phyloP scores from a whole-genome alignment of 2,113 vertebrate genomes.

The Terrapene triunguis region DNA sequence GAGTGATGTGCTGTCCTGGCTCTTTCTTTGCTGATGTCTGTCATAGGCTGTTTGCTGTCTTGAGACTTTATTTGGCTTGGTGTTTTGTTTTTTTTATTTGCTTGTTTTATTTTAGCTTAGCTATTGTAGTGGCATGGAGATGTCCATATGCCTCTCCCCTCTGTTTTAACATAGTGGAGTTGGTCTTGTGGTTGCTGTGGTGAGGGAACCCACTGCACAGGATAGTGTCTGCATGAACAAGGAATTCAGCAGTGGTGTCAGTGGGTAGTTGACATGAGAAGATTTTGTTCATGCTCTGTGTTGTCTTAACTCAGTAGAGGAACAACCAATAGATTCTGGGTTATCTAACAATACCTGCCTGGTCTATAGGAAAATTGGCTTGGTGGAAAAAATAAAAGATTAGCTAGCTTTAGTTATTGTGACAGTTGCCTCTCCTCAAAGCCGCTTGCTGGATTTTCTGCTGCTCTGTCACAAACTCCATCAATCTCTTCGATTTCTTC shows the following conservation, averaged over 20 bases:
- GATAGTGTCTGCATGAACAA: accelerated
- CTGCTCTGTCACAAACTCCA: slow-evolving; percentile 69
- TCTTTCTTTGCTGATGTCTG: background rate
- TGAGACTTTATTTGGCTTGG: background rate
- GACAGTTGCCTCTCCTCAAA: slow-evolving; percentile 50
- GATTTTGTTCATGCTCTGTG: background rate
- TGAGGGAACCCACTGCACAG: background rate
- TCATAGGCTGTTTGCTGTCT: background rate
- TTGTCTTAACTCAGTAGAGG: background rate
- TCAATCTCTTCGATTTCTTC: slow-evolving; percentile 83
- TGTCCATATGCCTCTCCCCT: background rate
- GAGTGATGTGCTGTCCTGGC: background rate
- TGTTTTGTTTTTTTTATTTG: background rate
- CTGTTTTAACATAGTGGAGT: background rate
- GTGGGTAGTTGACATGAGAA: background rate
- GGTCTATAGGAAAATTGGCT: slow-evolving; percentile 11
- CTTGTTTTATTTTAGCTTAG: background rate
- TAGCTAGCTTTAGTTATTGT: slow-evolving; percentile 37
- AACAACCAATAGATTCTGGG: background rate
- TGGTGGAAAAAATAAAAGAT: background rate
- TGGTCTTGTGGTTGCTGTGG: background rate
- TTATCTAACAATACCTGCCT: background rate
- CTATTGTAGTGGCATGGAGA: background rate
- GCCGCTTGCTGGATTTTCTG: slow-evolving; percentile 56
- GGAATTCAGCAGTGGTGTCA: background rate